Evolutionary conservation across 2,113 vertebrate genomes (phyloP).

Genomic region (Lasiurus cinereus): DNA sequence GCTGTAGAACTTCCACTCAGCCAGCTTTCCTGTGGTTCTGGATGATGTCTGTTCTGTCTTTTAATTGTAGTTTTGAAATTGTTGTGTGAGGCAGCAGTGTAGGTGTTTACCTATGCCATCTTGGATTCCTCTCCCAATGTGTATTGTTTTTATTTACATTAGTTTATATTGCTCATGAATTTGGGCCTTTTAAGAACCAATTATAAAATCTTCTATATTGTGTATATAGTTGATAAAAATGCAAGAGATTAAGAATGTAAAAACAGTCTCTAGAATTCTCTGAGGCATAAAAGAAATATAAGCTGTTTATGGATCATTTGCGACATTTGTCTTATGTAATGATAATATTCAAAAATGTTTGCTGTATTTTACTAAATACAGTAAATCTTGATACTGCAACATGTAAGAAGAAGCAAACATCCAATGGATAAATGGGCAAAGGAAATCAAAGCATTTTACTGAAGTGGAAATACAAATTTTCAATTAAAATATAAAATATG

Average conservation of each 20-base stretch:
- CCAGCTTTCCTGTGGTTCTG: no score
- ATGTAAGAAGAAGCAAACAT: background rate
- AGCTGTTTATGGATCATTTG: background rate
- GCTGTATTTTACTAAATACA: background rate
- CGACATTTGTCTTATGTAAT: background rate
- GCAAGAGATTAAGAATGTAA: conserved; percentile 73
- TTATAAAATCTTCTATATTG: conserved; percentile 82
- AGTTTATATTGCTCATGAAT: conserved; percentile 84
- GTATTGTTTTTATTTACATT: conserved; percentile 78
- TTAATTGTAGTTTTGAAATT: no score
- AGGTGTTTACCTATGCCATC: no score
- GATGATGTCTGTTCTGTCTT: no score
- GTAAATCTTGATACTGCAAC: background rate
- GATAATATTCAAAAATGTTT: background rate
- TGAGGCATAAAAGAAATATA: conserved; percentile 75
- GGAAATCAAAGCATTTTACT: background rate
- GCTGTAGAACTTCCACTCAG: no score
- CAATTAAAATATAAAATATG: conserved; percentile 5
- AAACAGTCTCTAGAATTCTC: conserved; percentile 83
- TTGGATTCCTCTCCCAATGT: no score
- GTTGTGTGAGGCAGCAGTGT: no score
- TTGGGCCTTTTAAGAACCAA: conserved; percentile 80
- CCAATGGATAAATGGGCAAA: background rate
- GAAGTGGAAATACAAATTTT: background rate
- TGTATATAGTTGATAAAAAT: conserved; percentile 82